A percentile compares a stretch with the other conserved stretches of the same genome.
These are phyloP conservation scores for Oreochromis aureus DNA, from an alignment of 2,113 vertebrate genomes.

Conservation along the genomic window DNA sequence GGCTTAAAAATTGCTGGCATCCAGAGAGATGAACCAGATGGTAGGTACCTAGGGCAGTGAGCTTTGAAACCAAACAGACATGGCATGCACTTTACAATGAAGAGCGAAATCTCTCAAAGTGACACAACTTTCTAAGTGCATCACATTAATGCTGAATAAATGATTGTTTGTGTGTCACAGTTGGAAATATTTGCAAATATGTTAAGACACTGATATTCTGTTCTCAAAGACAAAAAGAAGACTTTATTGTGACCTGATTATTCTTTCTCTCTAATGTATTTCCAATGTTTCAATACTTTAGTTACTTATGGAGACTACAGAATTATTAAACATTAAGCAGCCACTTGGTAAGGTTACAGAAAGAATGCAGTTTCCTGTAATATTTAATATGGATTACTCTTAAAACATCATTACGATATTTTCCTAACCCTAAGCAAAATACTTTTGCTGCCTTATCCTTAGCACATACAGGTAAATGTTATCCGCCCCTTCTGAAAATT, in stretches of 20 bases:
- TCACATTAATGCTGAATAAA: conserved; percentile 12
- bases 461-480: background rate
- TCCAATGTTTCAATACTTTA: background rate
- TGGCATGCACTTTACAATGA: background rate
- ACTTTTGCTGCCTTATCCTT: background rate
- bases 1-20: conserved; percentile 15
- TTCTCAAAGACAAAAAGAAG: background rate
- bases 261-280: background rate
- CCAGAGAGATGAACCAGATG: conserved; percentile 28
- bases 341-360: background rate
- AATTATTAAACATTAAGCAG: background rate
- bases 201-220: background rate
- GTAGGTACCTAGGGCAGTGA: background rate
- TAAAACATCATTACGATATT: background rate
- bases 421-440: background rate
- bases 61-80: conserved; percentile 20
- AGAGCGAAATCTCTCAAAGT: background rate
- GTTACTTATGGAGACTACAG: background rate
- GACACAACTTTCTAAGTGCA: conserved; percentile 1
- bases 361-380: background rate
- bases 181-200: conserved; percentile 1
- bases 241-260: background rate
- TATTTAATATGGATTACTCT: background rate
- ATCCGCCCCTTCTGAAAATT: background rate
- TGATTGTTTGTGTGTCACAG: background rate